Evolutionary conservation across 2,888 invertebrate genomes (phyloP).

Genomic region (Plusia festucae): DNA sequence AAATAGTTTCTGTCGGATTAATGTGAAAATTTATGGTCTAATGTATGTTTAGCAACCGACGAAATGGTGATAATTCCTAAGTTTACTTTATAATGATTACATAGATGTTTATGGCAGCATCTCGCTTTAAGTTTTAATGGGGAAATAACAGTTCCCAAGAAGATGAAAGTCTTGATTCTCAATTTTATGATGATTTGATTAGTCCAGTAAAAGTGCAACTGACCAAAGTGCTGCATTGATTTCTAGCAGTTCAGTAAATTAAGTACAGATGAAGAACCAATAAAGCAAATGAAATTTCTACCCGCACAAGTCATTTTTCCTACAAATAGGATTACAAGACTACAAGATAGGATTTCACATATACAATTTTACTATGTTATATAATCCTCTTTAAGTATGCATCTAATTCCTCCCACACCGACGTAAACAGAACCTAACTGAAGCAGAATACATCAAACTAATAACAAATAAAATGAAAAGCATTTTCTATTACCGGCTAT

Average conservation of each 20-base stretch:
- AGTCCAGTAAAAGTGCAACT: no score
- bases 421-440: constrained; percentile 23
- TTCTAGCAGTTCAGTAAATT: no score
- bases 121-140: constrained; percentile 18
- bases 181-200: no score
- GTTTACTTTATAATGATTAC: constrained; percentile 29
- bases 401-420: constrained; percentile 22
- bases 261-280: no score
- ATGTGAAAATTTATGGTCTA: constrained; percentile 51
- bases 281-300: no score
- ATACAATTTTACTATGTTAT: no score
- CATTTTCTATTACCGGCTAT: constrained; percentile 55
- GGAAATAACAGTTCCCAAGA: constrained; percentile 1
- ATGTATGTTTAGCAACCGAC: constrained; percentile 20
- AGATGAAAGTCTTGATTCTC: background rate
- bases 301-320: no score
- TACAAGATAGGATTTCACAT: no score
- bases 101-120: constrained; percentile 24
- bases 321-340: no score
- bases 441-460: constrained; percentile 29
- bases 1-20: constrained; percentile 62
- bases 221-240: no score
- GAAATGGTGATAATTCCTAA: constrained; percentile 37
- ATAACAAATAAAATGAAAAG: constrained; percentile 44
- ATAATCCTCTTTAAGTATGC: no score